A percentile compares a stretch with the other conserved stretches of the same genome.
These are phyloP conservation scores for Otus sunia DNA, from an alignment of 2,113 vertebrate species.

Conservation along the genomic window DNA sequence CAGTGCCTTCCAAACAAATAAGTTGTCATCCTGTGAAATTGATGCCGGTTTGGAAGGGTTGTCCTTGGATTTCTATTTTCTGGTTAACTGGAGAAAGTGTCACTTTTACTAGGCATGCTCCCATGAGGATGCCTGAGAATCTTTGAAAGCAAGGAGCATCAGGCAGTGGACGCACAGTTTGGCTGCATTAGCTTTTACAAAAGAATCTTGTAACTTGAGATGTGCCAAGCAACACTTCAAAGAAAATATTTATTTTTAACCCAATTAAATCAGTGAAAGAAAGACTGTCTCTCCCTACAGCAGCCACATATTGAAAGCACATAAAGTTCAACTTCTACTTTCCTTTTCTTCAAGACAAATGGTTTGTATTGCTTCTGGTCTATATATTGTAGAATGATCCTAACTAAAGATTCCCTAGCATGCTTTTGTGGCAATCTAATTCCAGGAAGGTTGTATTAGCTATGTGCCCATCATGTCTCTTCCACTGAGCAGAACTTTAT, in stretches of 20 bases:
- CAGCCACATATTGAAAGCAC: neutral
- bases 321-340: neutral
- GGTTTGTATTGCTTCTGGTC: neutral
- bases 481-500: neutral
- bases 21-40: neutral
- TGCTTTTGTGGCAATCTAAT: neutral
- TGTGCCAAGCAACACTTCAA: neutral
- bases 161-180: neutral
- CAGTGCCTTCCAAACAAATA: neutral
- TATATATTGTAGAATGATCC: neutral
- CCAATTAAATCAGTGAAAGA: neutral
- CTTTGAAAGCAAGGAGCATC: neutral
- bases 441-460: neutral
- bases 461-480: neutral
- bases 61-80: slow-evolving; percentile 23
- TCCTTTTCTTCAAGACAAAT: neutral
- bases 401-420: neutral
- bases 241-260: slow-evolving; percentile 16
- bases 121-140: neutral
- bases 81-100: slow-evolving; percentile 28
- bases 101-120: neutral
- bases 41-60: neutral
- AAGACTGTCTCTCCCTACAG: neutral
- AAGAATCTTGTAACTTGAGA: neutral
- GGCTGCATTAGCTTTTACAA: neutral